Conservation (phyloP, 2,797 vertebrate genomes). For the Valencia hispanica region DNA sequence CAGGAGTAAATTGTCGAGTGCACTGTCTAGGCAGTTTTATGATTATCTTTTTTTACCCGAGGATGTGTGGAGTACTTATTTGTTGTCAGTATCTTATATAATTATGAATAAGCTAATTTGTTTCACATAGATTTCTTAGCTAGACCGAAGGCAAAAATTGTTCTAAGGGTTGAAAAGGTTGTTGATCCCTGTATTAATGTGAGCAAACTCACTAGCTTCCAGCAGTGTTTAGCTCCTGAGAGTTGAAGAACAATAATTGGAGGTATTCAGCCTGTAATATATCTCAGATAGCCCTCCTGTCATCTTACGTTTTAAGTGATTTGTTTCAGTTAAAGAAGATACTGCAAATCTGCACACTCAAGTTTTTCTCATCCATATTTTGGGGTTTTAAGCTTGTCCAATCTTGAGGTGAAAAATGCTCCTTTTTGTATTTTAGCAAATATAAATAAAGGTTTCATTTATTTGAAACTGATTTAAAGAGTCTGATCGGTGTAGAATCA, state of each 20-base stretch:
- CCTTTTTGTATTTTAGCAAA: background rate
- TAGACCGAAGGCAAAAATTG: background rate
- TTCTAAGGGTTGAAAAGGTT: background rate
- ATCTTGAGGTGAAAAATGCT: background rate
- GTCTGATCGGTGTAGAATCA: background rate
- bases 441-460: background rate
- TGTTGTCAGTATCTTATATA: background rate
- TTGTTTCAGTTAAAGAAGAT: background rate
- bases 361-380: background rate
- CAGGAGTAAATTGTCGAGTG: conserved; percentile 33
- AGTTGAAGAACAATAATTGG: too few relatives aligned
- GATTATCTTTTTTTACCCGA: background rate
- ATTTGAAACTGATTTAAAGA: background rate
- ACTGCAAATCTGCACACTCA: background rate
- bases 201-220: background rate
- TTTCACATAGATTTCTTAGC: background rate
- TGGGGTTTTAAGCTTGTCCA: background rate
- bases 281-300: too few relatives aligned
- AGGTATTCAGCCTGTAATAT: too few relatives aligned
- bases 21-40: background rate
- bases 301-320: too few relatives aligned
- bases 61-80: too few relatives aligned
- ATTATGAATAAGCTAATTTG: background rate
- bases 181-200: background rate
- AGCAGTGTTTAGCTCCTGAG: background rate